Percentiles rank a stretch among this genome's conserved stretches.
Evolutionary conservation across 2,888 invertebrate genomes (phyloP).

Genomic region (Amiota communis): DNA sequence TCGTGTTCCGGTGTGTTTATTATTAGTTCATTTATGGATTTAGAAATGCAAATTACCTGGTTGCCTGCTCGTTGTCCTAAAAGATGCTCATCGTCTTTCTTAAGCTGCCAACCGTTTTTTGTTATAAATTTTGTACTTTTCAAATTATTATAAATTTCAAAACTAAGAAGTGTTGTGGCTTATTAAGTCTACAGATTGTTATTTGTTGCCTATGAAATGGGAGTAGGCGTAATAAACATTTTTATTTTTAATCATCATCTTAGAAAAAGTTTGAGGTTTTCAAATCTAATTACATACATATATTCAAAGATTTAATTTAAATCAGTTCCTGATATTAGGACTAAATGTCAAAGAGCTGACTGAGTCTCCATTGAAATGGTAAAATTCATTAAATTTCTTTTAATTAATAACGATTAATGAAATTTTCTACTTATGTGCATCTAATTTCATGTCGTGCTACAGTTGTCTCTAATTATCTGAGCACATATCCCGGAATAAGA

Average conservation of each 20-base stretch:
- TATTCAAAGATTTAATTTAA: too few relatives aligned
- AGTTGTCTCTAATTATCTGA: conserved; percentile 20
- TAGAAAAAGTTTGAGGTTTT: too few relatives aligned
- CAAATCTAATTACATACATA: too few relatives aligned
- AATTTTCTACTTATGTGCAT: too few relatives aligned
- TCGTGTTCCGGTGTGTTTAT: conserved; percentile 56
- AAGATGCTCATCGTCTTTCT: conserved; percentile 12
- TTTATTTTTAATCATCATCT: too few relatives aligned
- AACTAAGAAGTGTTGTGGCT: neutral
- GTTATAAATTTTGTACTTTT: neutral
- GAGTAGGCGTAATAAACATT: too few relatives aligned
- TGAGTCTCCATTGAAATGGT: too few relatives aligned
- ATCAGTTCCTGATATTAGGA: too few relatives aligned
- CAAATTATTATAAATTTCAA: neutral
- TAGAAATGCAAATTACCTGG: conserved; percentile 52
- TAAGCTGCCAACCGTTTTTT: neutral
- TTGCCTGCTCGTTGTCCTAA: conserved; percentile 14
- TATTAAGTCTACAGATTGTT: neutral
- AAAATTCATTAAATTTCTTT: too few relatives aligned
- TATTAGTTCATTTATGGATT: conserved; percentile 56
- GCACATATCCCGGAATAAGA: neutral
- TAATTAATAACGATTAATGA: too few relatives aligned
- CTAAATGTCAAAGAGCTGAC: too few relatives aligned
- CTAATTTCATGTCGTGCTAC: neutral
- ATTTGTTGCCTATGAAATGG: too few relatives aligned